Evolutionary conservation across 1,140 invertebrate genomes (phyloP), one percentile per base, ranked within the genome.

Genomic region (Matsumurasca onukii): DNA sequence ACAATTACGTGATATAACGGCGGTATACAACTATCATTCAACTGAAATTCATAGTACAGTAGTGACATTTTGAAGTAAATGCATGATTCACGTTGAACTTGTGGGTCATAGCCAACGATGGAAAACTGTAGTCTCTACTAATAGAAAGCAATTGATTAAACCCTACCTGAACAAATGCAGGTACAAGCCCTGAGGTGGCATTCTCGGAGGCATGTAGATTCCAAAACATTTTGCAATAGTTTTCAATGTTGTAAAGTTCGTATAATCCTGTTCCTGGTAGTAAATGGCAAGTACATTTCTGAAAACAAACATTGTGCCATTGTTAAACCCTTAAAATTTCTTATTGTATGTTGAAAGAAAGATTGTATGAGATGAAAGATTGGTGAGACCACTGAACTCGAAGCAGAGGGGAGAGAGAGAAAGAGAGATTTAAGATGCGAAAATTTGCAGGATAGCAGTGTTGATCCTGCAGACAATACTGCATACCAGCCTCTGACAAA

Each of bases 281-380:
- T 71, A 71, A n/a, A 73, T 57, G 22, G 70, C 65, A 62, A 73
- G 68, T 22, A 69, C 59, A 30, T 45, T 69, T 34, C 67, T 69
- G 31, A 27, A 48, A 69, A n/a, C 1, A 30, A 27, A 25, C n/a
- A n/a, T n/a, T n/a, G n/a, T n/a, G n/a, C n/a, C n/a, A n/a, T n/a
- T n/a, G n/a, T n/a, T n/a, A n/a, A n/a, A n/a, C n/a, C n/a, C n/a
- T n/a, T n/a, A n/a, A n/a, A n/a, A n/a, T n/a, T n/a, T n/a, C n/a
- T n/a, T n/a, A n/a, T n/a, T n/a, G n/a, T n/a, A n/a, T n/a, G n/a
- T n/a, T n/a, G n/a, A n/a, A n/a, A n/a, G n/a, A n/a, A n/a, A n/a
- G n/a, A n/a, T n/a, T n/a, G n/a, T n/a, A n/a, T n/a, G n/a, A n/a
- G n/a, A n/a, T n/a, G n/a, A n/a, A n/a, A n/a, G n/a, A n/a, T n/a